Evolutionary conservation across 2,113 vertebrate genomes (phyloP), one percentile per base, ranked within the genome.

Genomic region (Apodemus sylvaticus): DNA sequence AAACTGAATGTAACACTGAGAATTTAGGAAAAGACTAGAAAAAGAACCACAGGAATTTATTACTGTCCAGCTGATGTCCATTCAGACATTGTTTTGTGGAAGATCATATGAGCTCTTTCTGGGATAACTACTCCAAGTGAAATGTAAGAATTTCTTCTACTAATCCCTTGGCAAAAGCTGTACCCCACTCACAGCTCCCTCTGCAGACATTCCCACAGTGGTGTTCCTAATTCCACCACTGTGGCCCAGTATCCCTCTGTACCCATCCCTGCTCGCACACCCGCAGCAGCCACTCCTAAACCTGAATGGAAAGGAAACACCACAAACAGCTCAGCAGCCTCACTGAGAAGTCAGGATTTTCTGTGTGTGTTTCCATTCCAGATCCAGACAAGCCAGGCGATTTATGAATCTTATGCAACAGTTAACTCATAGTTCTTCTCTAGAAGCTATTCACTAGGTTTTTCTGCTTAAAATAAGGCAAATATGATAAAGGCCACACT

Each of bases 21-120:
- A 83, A 93, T 74, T 94, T 70, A 95, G 85, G 74, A 94, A 86
- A 90, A 39, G n/a, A 48, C 58, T 17, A 70, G 74, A 94, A 70
- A 29, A 78, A 94, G 85, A 73, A 5, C 7, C n/a, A 92, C 0
- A 26, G 34, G 66, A 88, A 68, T 66, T 77, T 76, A 68, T 39
- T 31, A 86, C 2, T 85, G 22, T 70, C 66, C 73, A 58, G 20
- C 0, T 45, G 58, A 76, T n/a, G 92, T 31, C 78, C 29, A 53
- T 13, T 48, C 71, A 45, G 22, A 34, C 7, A 24, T 11, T 24
- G 39, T 60, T 91, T n/a, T 90, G 20, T 64, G 58, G 90, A 92
- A 26, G 70, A 86, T 55, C 70, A 9, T 0, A 17, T n/a, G 42
- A 68, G 53, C 42, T 90, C 29, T 79, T 93, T 12, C 83, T 0